phyloP scores from a whole-genome alignment of 2,888 invertebrate genomes.

The Merodon equestris region DNA sequence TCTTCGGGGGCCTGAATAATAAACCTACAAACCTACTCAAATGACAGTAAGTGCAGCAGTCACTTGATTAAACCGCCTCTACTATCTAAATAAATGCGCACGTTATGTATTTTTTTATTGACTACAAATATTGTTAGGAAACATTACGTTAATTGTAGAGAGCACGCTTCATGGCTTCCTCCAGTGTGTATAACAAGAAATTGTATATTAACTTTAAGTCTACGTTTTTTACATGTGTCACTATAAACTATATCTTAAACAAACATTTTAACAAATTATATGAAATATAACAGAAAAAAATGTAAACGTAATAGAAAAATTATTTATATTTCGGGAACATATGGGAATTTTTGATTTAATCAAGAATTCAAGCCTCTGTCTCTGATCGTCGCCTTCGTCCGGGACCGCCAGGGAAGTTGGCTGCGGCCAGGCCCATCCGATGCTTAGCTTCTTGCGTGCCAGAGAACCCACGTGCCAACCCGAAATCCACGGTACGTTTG shows the following conservation, averaged over 20 bases:
- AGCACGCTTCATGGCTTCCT: neutral
- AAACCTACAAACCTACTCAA: slow-evolving; percentile 56
- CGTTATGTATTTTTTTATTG: neutral
- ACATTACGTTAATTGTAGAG: slow-evolving; percentile 15
- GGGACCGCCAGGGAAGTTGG: slow-evolving; percentile 93
- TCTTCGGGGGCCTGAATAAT: slow-evolving; percentile 51
- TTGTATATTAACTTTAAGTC: slow-evolving; percentile 38
- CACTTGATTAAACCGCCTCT: neutral
- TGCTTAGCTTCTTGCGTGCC: slow-evolving; percentile 95
- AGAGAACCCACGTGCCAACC: slow-evolving; percentile 92
- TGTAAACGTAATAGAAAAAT: slow-evolving; percentile 9
- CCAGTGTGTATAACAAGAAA: slow-evolving; percentile 19
- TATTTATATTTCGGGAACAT: slow-evolving; percentile 38
- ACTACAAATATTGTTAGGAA: slow-evolving; percentile 30
- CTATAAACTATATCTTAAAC: slow-evolving; percentile 43
- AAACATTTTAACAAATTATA: slow-evolving; percentile 33
- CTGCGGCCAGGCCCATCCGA: slow-evolving; percentile 92
- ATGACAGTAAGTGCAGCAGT: slow-evolving; percentile 19
- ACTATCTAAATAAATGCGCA: slow-evolving; percentile 19
- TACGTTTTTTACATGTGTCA: slow-evolving; percentile 37
- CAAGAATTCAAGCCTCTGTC: slow-evolving; percentile 74
- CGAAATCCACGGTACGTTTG: slow-evolving; percentile 93
- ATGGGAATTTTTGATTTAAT: slow-evolving; percentile 37
- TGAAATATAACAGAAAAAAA: slow-evolving; percentile 28
- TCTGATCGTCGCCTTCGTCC: slow-evolving; percentile 90